Conservation (phyloP, 2,797 vertebrate species). For the Arrhamphus sclerolepis region DNA sequence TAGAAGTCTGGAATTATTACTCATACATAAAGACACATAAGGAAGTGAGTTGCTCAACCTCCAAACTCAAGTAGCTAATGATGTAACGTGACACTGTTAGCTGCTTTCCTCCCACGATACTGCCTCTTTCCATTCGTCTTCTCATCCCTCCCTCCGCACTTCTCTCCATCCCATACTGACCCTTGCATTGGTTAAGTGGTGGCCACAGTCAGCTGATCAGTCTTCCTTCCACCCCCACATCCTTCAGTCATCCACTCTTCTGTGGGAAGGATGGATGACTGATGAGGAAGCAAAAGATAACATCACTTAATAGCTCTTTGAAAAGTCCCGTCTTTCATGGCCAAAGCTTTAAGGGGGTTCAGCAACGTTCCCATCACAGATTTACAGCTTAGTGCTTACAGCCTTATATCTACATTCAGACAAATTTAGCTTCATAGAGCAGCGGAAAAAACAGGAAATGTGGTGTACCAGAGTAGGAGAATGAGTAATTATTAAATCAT, state of each 20-base stretch:
- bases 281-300: slow-evolving; percentile 43
- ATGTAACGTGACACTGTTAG: slow-evolving; percentile 46
- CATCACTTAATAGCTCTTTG: slow-evolving; percentile 45
- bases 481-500: no score
- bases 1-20: background rate
- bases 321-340: slow-evolving; percentile 24
- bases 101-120: slow-evolving; percentile 22
- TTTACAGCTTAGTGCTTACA: background rate
- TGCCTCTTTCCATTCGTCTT: slow-evolving; percentile 16
- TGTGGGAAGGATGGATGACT: slow-evolving; percentile 23
- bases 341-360: background rate
- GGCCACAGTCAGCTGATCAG: slow-evolving; percentile 50
- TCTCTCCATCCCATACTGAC: slow-evolving; percentile 22
- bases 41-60: slow-evolving; percentile 24
- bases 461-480: no score
- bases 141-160: background rate
- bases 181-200: slow-evolving; percentile 48
- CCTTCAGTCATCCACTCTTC: slow-evolving; percentile 4
- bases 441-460: no score
- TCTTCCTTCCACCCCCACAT: slow-evolving; percentile 38
- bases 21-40: slow-evolving; percentile 4
- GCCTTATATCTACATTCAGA: background rate
- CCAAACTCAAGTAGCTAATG: slow-evolving; percentile 15
- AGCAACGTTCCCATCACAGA: background rate
- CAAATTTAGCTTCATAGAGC: background rate